Evolutionary conservation across 2,113 vertebrate species (phyloP).

Genomic region (Crypturellus undulatus): DNA sequence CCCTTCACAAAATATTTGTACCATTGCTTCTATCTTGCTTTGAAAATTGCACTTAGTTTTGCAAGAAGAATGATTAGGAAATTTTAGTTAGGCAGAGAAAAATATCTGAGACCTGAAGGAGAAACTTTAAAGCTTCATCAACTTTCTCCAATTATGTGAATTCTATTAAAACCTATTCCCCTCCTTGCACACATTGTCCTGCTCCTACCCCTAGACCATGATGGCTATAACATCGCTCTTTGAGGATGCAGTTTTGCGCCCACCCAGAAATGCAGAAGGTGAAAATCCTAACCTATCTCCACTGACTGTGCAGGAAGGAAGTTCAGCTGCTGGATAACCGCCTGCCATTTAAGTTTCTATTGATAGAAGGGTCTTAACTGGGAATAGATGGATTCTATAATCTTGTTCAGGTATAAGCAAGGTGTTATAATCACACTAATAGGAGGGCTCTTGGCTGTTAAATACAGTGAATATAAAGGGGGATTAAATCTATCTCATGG

Average conservation of each 20-base stretch:
- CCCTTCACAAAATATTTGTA: slow-evolving; percentile 2
- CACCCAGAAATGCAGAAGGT: neutral
- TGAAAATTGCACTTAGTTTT: neutral
- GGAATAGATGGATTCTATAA: neutral
- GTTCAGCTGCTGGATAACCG: neutral
- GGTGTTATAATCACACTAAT: accelerated
- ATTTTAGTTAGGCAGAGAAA: neutral
- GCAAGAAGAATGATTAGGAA: neutral
- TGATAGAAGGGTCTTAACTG: neutral
- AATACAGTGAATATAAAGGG: neutral
- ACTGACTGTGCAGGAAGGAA: neutral
- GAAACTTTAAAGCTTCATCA: slow-evolving; percentile 2
- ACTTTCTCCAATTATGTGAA: neutral
- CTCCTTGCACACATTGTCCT: neutral
- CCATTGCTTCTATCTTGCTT: neutral
- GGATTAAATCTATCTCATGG: neutral
- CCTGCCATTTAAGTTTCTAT: neutral
- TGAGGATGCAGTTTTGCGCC: neutral
- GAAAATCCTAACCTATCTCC: neutral
- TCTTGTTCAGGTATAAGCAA: neutral
- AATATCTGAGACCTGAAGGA: neutral
- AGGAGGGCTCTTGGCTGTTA: neutral
- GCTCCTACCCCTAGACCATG: neutral
- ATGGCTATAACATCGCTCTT: neutral
- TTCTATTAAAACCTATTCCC: neutral